A percentile compares a stretch with the other conserved stretches of the same genome.
Evolutionary conservation across 1,140 invertebrate genomes (phyloP).

Genomic region (Macrosteles quadrilineatus): DNA sequence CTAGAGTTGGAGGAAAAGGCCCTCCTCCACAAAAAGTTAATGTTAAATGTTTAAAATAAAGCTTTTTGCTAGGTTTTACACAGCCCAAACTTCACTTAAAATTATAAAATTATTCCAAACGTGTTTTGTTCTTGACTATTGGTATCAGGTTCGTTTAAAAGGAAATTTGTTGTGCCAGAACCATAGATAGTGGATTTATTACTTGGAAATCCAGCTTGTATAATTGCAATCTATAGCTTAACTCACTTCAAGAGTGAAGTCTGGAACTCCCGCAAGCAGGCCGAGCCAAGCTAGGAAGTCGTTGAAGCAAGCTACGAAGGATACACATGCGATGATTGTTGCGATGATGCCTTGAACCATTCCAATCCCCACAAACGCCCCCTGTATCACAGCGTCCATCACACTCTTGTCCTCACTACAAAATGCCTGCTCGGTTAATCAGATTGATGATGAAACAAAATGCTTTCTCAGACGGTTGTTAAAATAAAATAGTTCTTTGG

Average conservation of each 20-base stretch:
- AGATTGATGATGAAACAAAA: conserved; percentile 35
- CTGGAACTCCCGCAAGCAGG: conserved; percentile 64
- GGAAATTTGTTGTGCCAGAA: background rate
- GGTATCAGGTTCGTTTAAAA: no score
- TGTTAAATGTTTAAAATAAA: no score
- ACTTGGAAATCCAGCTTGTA: no score
- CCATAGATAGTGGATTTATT: background rate
- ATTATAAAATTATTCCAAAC: no score
- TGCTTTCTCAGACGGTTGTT: no score
- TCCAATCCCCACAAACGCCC: conserved; percentile 78
- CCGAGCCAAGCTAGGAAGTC: conserved; percentile 78
- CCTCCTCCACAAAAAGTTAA: no score
- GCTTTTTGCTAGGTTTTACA: no score
- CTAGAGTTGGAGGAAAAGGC: no score
- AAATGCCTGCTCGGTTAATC: conserved; percentile 35
- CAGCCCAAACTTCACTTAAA: no score
- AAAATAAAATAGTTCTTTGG: no score
- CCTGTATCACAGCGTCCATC: conserved; percentile 86
- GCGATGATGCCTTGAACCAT: conserved; percentile 86
- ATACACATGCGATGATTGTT: conserved; percentile 89
- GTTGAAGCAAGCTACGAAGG: conserved; percentile 84
- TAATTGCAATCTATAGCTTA: no score
- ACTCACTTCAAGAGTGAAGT: conserved; percentile 57
- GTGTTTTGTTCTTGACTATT: no score
- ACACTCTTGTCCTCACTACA: conserved; percentile 76